phyloP scores from a whole-genome alignment of 2,888 invertebrate species.

The Hololepta plana region DNA sequence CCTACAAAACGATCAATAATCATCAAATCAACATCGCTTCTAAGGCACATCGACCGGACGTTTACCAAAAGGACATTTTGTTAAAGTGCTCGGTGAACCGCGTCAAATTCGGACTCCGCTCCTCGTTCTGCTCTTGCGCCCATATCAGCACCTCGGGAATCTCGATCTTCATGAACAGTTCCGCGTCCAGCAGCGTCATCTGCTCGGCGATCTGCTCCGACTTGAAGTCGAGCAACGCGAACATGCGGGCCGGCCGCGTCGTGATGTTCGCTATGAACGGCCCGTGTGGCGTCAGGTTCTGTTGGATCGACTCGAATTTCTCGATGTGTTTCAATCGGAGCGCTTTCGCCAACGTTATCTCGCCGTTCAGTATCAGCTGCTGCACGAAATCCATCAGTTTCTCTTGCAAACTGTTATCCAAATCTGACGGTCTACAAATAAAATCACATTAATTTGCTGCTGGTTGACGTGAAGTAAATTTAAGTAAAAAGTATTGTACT shows the following conservation, averaged over 20 bases:
- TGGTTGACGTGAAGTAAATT: no score
- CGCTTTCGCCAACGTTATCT: conserved; percentile 79
- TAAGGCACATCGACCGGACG: no score
- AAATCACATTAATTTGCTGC: no score
- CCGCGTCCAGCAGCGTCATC: conserved; percentile 92
- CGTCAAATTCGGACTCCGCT: conserved; percentile 89
- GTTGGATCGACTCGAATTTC: conserved; percentile 37
- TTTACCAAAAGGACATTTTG: conserved; percentile 93
- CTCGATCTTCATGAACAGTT: conserved; percentile 89
- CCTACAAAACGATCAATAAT: conserved; percentile 24
- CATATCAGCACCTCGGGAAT: conserved; percentile 93
- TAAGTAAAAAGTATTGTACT: no score
- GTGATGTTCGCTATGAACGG: conserved; percentile 10
- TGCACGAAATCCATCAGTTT: conserved; percentile 86
- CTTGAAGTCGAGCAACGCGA: conserved; percentile 78
- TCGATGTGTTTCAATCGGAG: conserved; percentile 80
- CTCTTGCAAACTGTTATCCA: conserved; percentile 61
- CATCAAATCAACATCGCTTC: background rate
- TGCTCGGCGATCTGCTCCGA: conserved; percentile 92
- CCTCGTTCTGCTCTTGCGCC: conserved; percentile 96
- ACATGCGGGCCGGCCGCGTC: conserved; percentile 10
- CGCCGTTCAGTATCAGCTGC: conserved; percentile 79
- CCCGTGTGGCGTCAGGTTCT: conserved; percentile 11
- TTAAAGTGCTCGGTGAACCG: conserved; percentile 98
- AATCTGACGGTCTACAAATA: conserved; percentile 56